Evolutionary conservation across 2,113 vertebrate species (phyloP), one percentile per base, ranked within the genome.

Genomic region (Pampusana beccarii): DNA sequence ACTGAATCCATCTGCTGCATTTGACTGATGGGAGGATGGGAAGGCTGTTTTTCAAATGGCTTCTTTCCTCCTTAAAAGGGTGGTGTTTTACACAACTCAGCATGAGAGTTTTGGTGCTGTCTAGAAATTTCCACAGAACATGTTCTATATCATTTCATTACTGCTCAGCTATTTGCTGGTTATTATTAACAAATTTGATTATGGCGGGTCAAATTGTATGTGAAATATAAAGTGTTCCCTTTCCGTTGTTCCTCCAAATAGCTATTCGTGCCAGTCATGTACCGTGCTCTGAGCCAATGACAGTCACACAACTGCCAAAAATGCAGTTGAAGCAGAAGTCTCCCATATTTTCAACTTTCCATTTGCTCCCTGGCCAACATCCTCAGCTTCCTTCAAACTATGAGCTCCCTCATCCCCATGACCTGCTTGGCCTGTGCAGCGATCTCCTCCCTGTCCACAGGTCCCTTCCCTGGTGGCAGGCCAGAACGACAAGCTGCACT

Each of bases 161-260:
- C 87, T 6, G 34, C 71, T 96, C 56, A 95, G 79, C 85, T 94
- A 90, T 92, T 97, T 94, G 66, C 85, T 95, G 87, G 74, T 84
- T 95, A 88, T 92, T 96, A 91, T 91, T 92, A 94, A 96, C 78
- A 95, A 97, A 96, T 95, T 88, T 83, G 87, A 96, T 97, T 97
- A 95, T 67, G 51, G 84, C 86, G 70, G 87, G 87, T 95, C 91
- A 95, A 90, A 80, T 42, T 28, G 10, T 92, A 93, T 91, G 91
- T 83, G 91, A 97, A 97, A 91, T 94, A 86, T 90, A 95, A 36
- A 95, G 42, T 26, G 60, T 95, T 93, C 85, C 71, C 70, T 94
- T 93, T 85, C 87, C 86, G 46, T 73, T 64, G n/a, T 89, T 95
- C 50, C 73, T 86, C 69, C 21, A 69, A 87, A 91, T 38, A 88